Conservation (phyloP, 2,113 vertebrate species). For the Malaclemys terrapin region DNA sequence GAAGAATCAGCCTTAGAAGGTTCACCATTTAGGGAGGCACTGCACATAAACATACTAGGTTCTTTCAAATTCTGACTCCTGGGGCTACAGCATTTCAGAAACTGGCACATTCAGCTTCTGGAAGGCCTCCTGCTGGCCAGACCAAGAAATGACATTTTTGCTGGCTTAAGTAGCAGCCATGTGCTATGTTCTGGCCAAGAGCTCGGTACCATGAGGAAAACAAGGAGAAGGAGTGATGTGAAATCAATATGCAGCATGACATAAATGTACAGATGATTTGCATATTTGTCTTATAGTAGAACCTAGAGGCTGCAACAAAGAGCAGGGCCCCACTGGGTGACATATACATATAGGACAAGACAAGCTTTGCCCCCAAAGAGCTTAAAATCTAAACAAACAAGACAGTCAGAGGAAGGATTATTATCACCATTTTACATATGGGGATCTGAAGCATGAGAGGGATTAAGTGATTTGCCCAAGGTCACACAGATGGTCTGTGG, state of each 20-base stretch:
- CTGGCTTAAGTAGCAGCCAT: background rate
- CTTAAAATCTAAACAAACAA: background rate
- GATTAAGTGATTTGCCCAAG: background rate
- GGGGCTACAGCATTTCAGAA: background rate
- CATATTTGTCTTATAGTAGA: background rate
- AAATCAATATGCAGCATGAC: background rate
- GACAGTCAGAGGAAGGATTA: background rate
- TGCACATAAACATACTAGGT: background rate
- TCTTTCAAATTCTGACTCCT: background rate
- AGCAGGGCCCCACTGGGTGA: accelerated
- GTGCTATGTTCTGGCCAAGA: background rate
- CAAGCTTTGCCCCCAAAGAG: background rate
- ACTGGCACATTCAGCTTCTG: background rate
- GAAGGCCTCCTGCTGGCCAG: accelerated
- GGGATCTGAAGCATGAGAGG: background rate
- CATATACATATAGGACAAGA: background rate
- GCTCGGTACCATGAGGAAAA: background rate
- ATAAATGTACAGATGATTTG: background rate
- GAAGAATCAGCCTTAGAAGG: background rate
- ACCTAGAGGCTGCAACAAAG: background rate
- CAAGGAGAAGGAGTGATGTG: background rate
- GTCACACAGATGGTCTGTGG: background rate
- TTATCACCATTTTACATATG: background rate
- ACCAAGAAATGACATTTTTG: background rate
- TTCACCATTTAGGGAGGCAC: background rate